phyloP scores from a whole-genome alignment of 2,113 vertebrate genomes.

The Ardeotis arabs region DNA sequence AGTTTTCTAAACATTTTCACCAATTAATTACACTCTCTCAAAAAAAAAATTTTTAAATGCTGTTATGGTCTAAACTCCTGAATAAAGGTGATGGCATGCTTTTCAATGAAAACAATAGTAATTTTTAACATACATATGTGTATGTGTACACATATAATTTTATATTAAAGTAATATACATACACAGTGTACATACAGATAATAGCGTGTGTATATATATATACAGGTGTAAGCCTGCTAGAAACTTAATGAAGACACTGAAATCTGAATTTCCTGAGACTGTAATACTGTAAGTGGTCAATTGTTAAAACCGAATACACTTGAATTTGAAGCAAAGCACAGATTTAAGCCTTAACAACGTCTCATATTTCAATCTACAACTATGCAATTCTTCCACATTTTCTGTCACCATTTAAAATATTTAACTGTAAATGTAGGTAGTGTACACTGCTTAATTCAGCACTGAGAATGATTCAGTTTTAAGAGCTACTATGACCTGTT shows the following conservation, averaged over 20 bases:
- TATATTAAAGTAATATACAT: not conserved
- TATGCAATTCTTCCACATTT: constrained; percentile 12
- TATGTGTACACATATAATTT: not conserved
- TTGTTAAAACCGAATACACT: constrained; percentile 36
- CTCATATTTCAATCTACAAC: constrained; percentile 8
- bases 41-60: not conserved
- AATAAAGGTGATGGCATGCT: constrained; percentile 11
- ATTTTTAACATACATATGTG: not conserved
- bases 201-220: not conserved
- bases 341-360: constrained; percentile 33
- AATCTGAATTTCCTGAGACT: not conserved
- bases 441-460: constrained; percentile 20
- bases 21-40: not conserved
- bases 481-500: constrained; percentile 32
- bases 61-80: not conserved
- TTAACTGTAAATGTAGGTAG: not conserved
- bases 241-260: not conserved
- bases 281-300: not conserved
- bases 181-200: not conserved
- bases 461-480: constrained; percentile 25
- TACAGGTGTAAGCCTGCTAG: not conserved
- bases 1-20: not conserved
- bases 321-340: constrained; percentile 36
- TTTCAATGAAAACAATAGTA: not conserved
- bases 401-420: constrained; percentile 27